Conservation (phyloP, 2,888 invertebrate species). For the Bellardia bayeri region DNA sequence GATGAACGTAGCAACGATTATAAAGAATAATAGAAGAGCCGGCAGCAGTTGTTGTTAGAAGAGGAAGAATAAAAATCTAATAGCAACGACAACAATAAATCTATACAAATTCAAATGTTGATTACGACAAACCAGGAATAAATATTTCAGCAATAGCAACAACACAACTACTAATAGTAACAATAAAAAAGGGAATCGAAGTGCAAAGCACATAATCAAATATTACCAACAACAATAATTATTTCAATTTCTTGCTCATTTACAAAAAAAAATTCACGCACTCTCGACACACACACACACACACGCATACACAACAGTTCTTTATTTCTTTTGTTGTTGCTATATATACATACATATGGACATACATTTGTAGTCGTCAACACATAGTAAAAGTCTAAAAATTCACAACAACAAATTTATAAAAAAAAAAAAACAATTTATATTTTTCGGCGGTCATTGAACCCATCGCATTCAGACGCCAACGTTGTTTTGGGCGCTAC, state of each 20-base stretch:
- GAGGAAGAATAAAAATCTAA: background rate
- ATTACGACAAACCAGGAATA: conserved; percentile 56
- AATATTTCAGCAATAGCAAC: conserved; percentile 21
- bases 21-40: no score
- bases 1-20: no score
- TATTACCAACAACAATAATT: conserved; percentile 31
- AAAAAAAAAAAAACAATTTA: conserved; percentile 67
- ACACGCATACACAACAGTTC: conserved; percentile 6
- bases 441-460: conserved; percentile 84
- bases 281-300: conserved; percentile 4
- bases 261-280: conserved; percentile 71
- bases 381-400: conserved; percentile 83
- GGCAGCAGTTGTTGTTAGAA: background rate
- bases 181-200: conserved; percentile 51
- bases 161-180: conserved; percentile 14
- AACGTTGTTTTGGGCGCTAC: conserved; percentile 49
- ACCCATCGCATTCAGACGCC: conserved; percentile 74
- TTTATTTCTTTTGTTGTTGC: conserved; percentile 31
- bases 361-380: conserved; percentile 52
- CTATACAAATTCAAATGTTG: conserved; percentile 49
- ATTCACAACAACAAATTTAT: conserved; percentile 79
- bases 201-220: conserved; percentile 59
- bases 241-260: conserved; percentile 36
- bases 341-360: background rate
- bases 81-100: conserved; percentile 33